Conservation (phyloP, 2,113 vertebrate species). For the Ovis aries region ARS-UI_Ramb_v3.0 NC_056072.1:38611001-38611500, state of each 20-base stretch:
- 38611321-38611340: slow-evolving; percentile 15
- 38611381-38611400: background rate
- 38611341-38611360: background rate
- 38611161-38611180: background rate
- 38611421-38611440: background rate
- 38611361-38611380: background rate
- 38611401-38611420: background rate
- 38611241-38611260: background rate
- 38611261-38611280: background rate
- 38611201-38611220: background rate
- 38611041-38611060: background rate
- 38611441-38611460: background rate
- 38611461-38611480: background rate
- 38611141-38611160: background rate
- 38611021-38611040: background rate
- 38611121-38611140: background rate
- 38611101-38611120: background rate
- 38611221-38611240: background rate
- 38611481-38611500: background rate
- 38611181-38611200: background rate
- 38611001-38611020: background rate
- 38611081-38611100: background rate
- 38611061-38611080: background rate
- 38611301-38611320: background rate
- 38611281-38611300: background rate